These are phyloP conservation scores for Esperia sulphurella DNA, from an alignment of 2,888 invertebrate genomes.

Conservation along the genomic window DNA sequence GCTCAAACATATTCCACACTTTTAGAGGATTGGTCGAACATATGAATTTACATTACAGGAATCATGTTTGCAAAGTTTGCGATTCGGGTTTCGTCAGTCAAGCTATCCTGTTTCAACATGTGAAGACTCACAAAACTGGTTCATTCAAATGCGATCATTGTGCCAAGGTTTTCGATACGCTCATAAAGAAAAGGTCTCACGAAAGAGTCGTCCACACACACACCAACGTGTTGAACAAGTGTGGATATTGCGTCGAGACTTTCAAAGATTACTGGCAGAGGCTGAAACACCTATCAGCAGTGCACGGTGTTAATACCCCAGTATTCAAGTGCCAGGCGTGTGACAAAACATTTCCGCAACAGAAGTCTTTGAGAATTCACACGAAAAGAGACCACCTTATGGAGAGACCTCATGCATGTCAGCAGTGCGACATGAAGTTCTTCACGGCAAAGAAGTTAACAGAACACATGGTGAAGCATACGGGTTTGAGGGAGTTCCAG, in stretches of 20 bases:
- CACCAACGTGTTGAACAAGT: constrained; percentile 18
- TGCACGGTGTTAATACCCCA: constrained; percentile 19
- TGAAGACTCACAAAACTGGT: constrained; percentile 26
- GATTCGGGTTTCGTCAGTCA: constrained; percentile 32
- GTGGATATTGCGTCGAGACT: constrained; percentile 24
- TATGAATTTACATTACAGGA: constrained; percentile 36
- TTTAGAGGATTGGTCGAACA: constrained; percentile 33
- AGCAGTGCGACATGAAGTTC: constrained; percentile 41
- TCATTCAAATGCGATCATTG: constrained; percentile 24
- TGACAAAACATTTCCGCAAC: constrained; percentile 37
- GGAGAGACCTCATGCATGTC: constrained; percentile 42
- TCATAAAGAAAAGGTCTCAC: constrained; percentile 22
- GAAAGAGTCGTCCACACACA: constrained; percentile 31
- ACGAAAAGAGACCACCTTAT: constrained; percentile 46
- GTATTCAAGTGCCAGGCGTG: constrained; percentile 45
- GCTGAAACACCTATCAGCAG: constrained; percentile 19
- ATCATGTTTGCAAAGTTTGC: constrained; percentile 32
- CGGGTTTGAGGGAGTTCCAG: constrained; percentile 39
- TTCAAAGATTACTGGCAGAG: constrained; percentile 23
- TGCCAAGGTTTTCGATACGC: constrained; percentile 24
- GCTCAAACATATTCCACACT: constrained; percentile 25
- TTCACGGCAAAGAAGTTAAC: constrained; percentile 36
- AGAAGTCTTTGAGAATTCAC: constrained; percentile 39
- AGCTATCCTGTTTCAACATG: constrained; percentile 26
- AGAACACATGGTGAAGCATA: constrained; percentile 50